Evolutionary conservation across 2,888 invertebrate genomes (phyloP), one percentile per base, ranked within the genome.

Genomic region (Hofmannophila pseudospretella): DNA sequence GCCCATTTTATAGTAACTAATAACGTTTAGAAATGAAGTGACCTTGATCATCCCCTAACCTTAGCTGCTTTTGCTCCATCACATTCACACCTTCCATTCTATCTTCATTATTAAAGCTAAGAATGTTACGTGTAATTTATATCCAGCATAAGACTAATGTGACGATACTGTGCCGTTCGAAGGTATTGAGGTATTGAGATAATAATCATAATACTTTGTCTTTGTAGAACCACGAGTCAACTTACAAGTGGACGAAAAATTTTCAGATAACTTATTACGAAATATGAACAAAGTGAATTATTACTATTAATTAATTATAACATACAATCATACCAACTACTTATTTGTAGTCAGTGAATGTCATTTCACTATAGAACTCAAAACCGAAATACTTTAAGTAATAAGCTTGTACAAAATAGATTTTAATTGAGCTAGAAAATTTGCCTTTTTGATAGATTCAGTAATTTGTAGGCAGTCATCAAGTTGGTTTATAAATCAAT

Each of bases 11-110:
- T 78, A 77, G 72, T 67, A 59, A 71, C 65, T 70, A 67, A 63
- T 77, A 78, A 79, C 68, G 52, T 75, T 74, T 82, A 82, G 80
- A 73, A 79, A 75, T 73, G 76, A 85, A 85, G 84, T 85, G 84
- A 77, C 84, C 84, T 84, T 85, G 79, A 73, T 78, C 79, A 81
- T 79, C 67, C 71, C 70, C 70, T 71, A 67, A 74, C 72, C 74
- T 74, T 77, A 73, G 72, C 79, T 65, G 84, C 84, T 82, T 80
- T 69, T 67, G 75, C 76, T 70, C 61, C 71, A 71, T 71, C 57
- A 56, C 68, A 64, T 68, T 51, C 54, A 57, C 67, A 67, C 63
- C 58, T 50, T 59, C 55, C 54, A 11, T n/a, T 7, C 11, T 60
- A 60, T 60, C 58, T 63, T 60, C 57, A 50, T 62, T 55, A 19